Base-by-base conservation (phyloP, 1,140 invertebrate genomes). In the Diorhabda sublineata region DNA sequence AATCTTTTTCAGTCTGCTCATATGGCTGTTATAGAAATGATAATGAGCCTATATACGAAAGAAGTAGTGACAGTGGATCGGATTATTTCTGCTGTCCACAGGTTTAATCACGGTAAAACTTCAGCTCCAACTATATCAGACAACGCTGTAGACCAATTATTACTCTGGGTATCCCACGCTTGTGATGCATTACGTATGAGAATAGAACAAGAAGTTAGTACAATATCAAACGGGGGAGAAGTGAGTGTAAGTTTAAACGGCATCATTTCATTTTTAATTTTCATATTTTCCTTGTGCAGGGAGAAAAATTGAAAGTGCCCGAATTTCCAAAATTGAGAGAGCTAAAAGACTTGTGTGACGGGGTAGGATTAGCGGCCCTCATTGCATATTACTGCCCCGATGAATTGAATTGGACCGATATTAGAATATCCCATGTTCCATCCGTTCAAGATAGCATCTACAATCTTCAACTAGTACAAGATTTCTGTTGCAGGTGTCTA, bases 311-410 rank as follows among this genome's bases (percentile, higher is more conserved):
- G 42, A 80, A 78, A 66, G 69, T 83, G 43, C 83, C 84, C 43
- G 81, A 84, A 59, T 73, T 86, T 41, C 83, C 84, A 8, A 72
- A 79, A 6, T 79, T 83, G 56, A 84, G 82, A 71, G 87, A 90
- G 71, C 77, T 91, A 43, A 85, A 89, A 76, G 93, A 96, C 77
- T 83, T 98, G 52, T 94, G 93, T 83, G 96, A 98, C 82, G 97
- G 97, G 64, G 92, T 95, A 57, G 93, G 91, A 61, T 83, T 99
- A 67, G 93, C 94, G 61, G 90, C 92, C 9, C 86, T 98, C 9
- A 86, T 98, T 65, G 91, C 94, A 45, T 97, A 95, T 83, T 99
- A 99, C 83, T 97, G 95, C 81, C 95, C 96, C 3, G 89, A 93
- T 70, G 91, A 92, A 74, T 81, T 98, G 69, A 88, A 90, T 59